Conservation (phyloP, 1,140 invertebrate genomes). For the Drosophila pruinosa region DNA sequence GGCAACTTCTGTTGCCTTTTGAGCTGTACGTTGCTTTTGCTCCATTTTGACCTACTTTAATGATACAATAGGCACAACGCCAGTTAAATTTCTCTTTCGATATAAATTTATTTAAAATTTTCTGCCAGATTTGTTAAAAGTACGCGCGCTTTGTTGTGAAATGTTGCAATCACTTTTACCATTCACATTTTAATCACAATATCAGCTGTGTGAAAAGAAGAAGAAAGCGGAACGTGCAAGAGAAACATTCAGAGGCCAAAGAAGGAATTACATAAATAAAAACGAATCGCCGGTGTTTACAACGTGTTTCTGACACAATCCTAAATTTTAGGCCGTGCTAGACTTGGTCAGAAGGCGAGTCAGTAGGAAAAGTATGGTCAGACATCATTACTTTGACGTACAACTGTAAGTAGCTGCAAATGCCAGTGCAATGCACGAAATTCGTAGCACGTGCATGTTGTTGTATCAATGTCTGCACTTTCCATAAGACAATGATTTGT, state of each 20-base stretch:
- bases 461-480: background rate
- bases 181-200: constrained; percentile 14
- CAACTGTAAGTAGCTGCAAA: constrained; percentile 83
- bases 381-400: constrained; percentile 80
- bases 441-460: constrained; percentile 37
- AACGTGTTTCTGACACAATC: constrained; percentile 6
- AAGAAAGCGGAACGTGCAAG: background rate
- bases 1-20: constrained; percentile 2
- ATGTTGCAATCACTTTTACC: constrained; percentile 17
- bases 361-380: constrained; percentile 64
- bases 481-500: constrained; percentile 8
- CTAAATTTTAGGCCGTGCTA: background rate
- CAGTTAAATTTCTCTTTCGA: constrained; percentile 1
- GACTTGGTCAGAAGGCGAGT: background rate
- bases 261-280: constrained; percentile 51
- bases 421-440: too few relatives aligned
- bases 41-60: constrained; percentile 32
- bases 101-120: constrained; percentile 5
- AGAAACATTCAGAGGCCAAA: constrained; percentile 9
- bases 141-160: constrained; percentile 44
- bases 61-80: background rate
- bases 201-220: constrained; percentile 4
- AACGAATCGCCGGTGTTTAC: constrained; percentile 44
- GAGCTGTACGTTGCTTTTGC: constrained; percentile 11
- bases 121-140: constrained; percentile 21